These are phyloP conservation scores for Hemicentrotus pulcherrimus DNA, from an alignment of 35 echinoderm and acorn worm species.

Conservation along the genomic window DNA sequence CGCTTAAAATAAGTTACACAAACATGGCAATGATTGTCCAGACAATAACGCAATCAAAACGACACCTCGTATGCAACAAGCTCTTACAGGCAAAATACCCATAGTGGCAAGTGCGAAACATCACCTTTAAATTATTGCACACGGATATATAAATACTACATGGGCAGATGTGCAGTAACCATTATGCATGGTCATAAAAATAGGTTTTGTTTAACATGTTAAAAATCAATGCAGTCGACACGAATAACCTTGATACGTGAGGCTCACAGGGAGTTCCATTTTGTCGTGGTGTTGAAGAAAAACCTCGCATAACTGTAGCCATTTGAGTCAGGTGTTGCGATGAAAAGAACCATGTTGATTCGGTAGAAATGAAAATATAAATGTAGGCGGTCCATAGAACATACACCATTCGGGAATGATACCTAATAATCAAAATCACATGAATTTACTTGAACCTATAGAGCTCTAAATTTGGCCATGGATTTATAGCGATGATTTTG, in stretches of 20 bases:
- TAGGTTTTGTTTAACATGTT: neutral
- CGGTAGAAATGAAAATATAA: neutral
- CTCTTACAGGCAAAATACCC: too few relatives aligned
- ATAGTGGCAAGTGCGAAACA: too few relatives aligned
- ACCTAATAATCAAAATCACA: too few relatives aligned
- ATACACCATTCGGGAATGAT: neutral
- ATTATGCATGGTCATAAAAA: neutral
- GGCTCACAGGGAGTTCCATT: neutral
- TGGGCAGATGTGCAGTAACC: conserved; percentile 1
- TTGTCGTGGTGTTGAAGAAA: neutral
- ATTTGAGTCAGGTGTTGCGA: neutral
- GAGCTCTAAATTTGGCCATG: too few relatives aligned
- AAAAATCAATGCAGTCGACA: neutral
- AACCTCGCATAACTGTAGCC: neutral
- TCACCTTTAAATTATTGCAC: too few relatives aligned
- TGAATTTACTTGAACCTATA: too few relatives aligned
- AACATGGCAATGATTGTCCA: too few relatives aligned
- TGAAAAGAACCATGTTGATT: neutral
- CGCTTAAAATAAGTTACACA: neutral
- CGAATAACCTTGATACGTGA: neutral
- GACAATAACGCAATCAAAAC: too few relatives aligned
- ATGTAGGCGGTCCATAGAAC: neutral
- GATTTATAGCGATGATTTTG: too few relatives aligned
- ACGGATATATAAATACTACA: neutral
- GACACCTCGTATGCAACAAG: too few relatives aligned